Percentiles rank a stretch among this genome's conserved stretches.
Evolutionary conservation across 2,797 vertebrate genomes (phyloP).

Genomic region (Octomys mimax): DNA sequence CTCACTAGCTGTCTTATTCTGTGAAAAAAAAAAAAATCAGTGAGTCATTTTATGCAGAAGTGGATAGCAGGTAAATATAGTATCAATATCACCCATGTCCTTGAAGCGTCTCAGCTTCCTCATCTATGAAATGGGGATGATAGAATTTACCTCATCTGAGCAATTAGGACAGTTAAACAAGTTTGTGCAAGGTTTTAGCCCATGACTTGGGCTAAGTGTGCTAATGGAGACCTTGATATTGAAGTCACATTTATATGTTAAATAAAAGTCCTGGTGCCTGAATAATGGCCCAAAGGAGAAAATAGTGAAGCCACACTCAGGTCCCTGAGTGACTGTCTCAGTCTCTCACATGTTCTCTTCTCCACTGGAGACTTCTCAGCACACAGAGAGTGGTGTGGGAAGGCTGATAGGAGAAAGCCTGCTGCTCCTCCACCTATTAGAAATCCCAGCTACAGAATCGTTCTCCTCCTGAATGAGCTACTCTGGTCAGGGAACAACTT

Average conservation of each 20-base stretch:
- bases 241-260: background rate
- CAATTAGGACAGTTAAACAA: background rate
- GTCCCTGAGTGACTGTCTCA: background rate
- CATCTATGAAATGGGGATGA: background rate
- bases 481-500: background rate
- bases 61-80: background rate
- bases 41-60: background rate
- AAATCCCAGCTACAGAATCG: background rate
- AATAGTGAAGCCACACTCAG: background rate
- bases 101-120: background rate
- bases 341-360: background rate
- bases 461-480: slow-evolving; percentile 3
- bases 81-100: background rate
- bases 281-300: background rate
- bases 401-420: rapidly evolving
- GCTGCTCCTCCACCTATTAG: background rate
- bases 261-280: background rate
- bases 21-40: background rate
- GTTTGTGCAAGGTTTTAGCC: background rate
- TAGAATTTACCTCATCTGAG: background rate
- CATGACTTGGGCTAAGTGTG: background rate
- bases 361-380: background rate
- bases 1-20: background rate
- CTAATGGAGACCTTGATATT: background rate
- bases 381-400: background rate